Evolutionary conservation across 2,113 vertebrate genomes (phyloP).

Genomic region (Eupsittula cactorum): DNA sequence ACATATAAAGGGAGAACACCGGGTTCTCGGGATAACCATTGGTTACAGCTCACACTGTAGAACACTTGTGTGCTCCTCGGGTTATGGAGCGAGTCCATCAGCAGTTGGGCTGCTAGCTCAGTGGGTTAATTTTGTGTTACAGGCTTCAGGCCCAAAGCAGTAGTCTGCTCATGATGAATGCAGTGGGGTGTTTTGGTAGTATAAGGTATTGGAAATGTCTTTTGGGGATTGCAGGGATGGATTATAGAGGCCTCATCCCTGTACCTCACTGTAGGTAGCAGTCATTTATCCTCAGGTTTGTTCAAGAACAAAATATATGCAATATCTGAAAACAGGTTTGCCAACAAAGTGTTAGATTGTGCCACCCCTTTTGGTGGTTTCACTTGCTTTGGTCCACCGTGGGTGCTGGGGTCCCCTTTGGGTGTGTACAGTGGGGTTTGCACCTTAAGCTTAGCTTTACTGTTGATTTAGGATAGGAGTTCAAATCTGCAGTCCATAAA

Average conservation of each 20-base stretch:
- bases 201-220: fast-evolving
- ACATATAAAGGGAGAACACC: fast-evolving
- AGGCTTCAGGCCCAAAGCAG: background rate
- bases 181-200: background rate
- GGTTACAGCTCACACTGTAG: background rate
- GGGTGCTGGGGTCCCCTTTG: background rate
- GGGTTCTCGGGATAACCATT: background rate
- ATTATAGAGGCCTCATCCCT: background rate
- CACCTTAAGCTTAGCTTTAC: background rate
- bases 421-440: background rate
- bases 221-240: background rate
- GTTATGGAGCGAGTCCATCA: fast-evolving
- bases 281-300: background rate
- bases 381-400: background rate
- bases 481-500: background rate
- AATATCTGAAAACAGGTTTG: background rate
- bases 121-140: background rate
- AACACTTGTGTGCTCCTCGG: background rate
- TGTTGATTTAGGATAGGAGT: background rate
- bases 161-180: background rate
- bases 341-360: background rate
- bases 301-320: background rate
- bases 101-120: background rate
- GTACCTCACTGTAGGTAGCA: background rate
- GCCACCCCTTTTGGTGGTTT: background rate